Base-by-base conservation (phyloP, 2,797 vertebrate species). In the Oceanodroma leucorhoa region DNA sequence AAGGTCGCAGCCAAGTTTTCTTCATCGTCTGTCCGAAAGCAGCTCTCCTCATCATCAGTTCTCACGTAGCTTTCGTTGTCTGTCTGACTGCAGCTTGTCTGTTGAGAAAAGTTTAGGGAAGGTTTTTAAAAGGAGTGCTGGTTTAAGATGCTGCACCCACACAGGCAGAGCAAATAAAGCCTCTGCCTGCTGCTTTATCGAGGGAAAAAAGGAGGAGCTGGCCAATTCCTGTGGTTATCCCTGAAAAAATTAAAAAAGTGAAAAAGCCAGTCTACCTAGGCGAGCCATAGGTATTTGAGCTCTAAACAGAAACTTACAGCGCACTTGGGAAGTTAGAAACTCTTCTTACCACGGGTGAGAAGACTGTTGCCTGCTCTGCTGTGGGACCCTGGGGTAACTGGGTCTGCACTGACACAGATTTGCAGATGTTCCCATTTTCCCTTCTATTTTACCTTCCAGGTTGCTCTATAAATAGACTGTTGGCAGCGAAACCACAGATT, bases 41-140 rank as follows among this genome's bases (percentile, higher is more conserved):
- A 97, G 95, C 91, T 95, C 95, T 97, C 96, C 95, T 97, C 96
- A 48, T 97, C 98, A 22, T 96, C 97, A 46, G 96, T 96, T 98
- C 94, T 97, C 83, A 96, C 40, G 26, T 97, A 96, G 96, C 96
- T 98, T 90, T 97, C 97, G 34, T 98, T 98, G 96, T 98, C 96
- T 92, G 97, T 98, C 96, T 98, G 98, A 97, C 97, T 98, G 97
- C 95, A 97, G 97, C 97, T 98, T 96, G 97, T 97, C 98, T 98
- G 98, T 93, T 84, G 94, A 97, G 94, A 97, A 96, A 96, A 0
- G 3, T 81, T 80, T 23, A 57, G 16, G 36, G 38, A 73, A 91
- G 69, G 54, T 13, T 84, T 92, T 65, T 76, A 65, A 67, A 61
- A 57, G n/a, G 36, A 53, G 23, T 2, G 17, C 13, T 65, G 38